phyloP scores from a whole-genome alignment of 2,888 invertebrate species.

The Plutella xylostella region DNA sequence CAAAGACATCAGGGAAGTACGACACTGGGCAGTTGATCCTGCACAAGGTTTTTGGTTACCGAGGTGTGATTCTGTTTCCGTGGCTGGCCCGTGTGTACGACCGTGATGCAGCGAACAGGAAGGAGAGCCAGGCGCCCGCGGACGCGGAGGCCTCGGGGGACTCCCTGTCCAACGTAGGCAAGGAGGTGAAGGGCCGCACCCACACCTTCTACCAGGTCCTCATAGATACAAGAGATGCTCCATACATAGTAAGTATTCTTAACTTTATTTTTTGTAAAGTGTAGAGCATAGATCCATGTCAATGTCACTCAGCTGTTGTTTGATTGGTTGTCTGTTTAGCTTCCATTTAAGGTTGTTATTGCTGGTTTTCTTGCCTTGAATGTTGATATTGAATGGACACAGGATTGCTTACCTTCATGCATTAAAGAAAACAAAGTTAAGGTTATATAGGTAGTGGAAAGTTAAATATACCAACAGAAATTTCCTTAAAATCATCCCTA shows the following conservation, averaged over 20 bases:
- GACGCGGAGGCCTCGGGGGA: constrained; percentile 37
- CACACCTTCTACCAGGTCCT: constrained; percentile 98
- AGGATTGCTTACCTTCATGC: too few relatives aligned
- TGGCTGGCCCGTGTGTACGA: constrained; percentile 97
- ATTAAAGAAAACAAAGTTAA: too few relatives aligned
- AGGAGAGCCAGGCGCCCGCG: constrained; percentile 55
- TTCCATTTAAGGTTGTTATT: not conserved
- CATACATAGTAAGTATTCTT: constrained; percentile 85
- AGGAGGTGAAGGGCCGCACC: constrained; percentile 90
- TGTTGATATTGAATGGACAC: too few relatives aligned
- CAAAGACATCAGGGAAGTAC: constrained; percentile 90
- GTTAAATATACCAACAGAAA: not conserved
- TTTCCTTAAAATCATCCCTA: not conserved
- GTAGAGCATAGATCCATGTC: too few relatives aligned
- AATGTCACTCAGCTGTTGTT: constrained; percentile 2
- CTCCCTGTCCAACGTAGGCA: constrained; percentile 71
- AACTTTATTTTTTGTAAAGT: too few relatives aligned
- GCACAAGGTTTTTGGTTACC: constrained; percentile 96
- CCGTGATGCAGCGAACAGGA: constrained; percentile 83
- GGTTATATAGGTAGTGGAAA: too few relatives aligned
- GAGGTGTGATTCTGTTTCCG: constrained; percentile 96
- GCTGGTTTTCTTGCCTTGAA: not conserved
- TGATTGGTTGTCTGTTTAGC: constrained; percentile 4
- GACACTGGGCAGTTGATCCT: constrained; percentile 96
- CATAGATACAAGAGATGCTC: constrained; percentile 96